Base-by-base conservation (phyloP, 2,797 vertebrate genomes). In the Galago senegalensis region DNA sequence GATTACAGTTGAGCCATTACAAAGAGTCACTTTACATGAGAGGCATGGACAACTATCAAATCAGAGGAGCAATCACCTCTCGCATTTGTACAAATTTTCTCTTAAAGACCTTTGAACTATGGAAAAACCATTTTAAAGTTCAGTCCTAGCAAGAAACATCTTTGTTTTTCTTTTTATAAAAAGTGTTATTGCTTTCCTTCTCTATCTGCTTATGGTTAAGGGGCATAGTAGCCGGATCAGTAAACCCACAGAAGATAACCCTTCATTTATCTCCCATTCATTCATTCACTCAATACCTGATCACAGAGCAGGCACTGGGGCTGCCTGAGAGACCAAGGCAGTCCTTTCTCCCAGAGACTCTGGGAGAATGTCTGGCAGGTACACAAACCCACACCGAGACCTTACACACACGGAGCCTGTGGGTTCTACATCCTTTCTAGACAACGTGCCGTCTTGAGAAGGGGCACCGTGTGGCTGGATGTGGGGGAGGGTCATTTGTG, bases 391-490 rank as follows among this genome's bases (percentile, higher is more conserved):
- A 65, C 34, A 49, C 27, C 1, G 58, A 40, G 37, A 58, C 5
- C 16, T 3, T 49, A n/a, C 3, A 5, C 7, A 3, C 8, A 31
- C 53, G 49, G 69, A 23, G 21, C 31, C 1, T 72, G 65, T n/a
- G 63, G 14, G 6, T 81, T 73, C 16, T 11, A 21, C 9, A 21
- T 31, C 23, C 46, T 14, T 11, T 21, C 69, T 0, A 21, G 65
- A 14, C 4, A 10, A 14, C 4, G 10, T 4, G 58, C 23, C 14
- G 0, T 61, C 17, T 20, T n/a, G 27, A 72, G 53, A 40, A 81
- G 18, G 7, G 34, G 31, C 1, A 4, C 0, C 0, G 10, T 79
- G 11, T 2, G 16, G 43, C 34, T 2, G 72, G 12, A 61, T 53
- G 7, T 11, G 2, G 21, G n/a, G 31, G n/a, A 65, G 7, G 43